A percentile compares a stretch with the other conserved stretches of the same genome.
phyloP scores from a whole-genome alignment of 2,113 vertebrate species.

The Sinocyclocheilus grahami region DNA sequence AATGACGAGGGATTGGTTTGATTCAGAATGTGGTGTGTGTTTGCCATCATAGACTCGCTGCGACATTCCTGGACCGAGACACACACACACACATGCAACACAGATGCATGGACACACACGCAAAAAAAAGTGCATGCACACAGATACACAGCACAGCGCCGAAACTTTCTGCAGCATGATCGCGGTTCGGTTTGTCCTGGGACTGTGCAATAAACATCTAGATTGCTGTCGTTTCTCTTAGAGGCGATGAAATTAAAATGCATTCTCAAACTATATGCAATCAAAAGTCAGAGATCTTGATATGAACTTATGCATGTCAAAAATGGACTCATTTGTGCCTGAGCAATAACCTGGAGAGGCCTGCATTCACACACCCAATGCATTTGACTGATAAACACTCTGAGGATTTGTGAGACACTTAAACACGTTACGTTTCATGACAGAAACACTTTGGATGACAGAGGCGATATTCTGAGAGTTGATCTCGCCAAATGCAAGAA shows the following conservation, averaged over 20 bases:
- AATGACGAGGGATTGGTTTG: constrained; percentile 75
- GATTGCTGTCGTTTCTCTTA: not conserved
- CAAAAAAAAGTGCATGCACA: not conserved
- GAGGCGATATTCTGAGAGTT: not conserved
- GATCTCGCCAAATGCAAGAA: not conserved
- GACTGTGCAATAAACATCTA: no score
- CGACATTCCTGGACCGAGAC: constrained; percentile 28
- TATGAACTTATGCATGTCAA: not conserved
- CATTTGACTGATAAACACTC: not conserved
- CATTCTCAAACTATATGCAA: not conserved
- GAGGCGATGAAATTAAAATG: not conserved
- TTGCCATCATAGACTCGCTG: constrained; percentile 39
- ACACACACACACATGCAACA: constrained; percentile 22
- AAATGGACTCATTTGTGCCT: not conserved
- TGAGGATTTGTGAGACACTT: no score
- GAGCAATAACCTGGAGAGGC: not conserved
- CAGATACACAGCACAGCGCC: not conserved
- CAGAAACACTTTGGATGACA: not conserved
- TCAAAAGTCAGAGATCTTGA: not conserved
- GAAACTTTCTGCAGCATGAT: not conserved
- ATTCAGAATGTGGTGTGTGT: constrained; percentile 62
- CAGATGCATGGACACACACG: not conserved
- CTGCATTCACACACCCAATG: not conserved
- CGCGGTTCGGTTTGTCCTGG: no score
- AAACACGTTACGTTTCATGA: not conserved